Base-by-base conservation (phyloP, 23 tunicate genomes). In the Corella eumyota region DNA sequence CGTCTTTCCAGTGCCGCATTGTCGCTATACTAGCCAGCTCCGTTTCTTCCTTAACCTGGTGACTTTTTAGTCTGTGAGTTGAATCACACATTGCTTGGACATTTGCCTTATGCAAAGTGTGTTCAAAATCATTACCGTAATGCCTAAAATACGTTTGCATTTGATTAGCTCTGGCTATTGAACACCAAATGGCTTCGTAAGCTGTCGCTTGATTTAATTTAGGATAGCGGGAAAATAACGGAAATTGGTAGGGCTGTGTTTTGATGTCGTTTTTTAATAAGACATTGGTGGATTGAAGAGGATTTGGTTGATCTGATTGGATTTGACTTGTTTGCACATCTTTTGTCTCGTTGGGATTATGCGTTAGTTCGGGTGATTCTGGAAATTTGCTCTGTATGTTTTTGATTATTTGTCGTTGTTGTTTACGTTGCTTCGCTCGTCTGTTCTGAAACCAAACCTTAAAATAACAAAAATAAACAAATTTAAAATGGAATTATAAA, bases 361-460 rank as follows among this genome's bases (percentile, higher is more conserved):
- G 48, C 13, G 13, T 40, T 51, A 19, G 6, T 51, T 51, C 21
- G 26, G 11, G 6, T 27, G 57, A 25, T 7, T 11, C 23, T 19
- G 6, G 13, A 5, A 25, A 6, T 27, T 7, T 19, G 20, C 23
- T 51, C 57, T 5, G 57, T n/a, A 7, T n/a, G n/a, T n/a, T n/a
- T n/a, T n/a, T n/a, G n/a, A 51, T 51, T 27, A 7, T 9, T 36
- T 69, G 75, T 4, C 71, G 53, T 28, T 61, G 77, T 50, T 60
- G 69, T 51, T 78, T 78, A 15, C 86, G 63, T 30, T 24, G 70
- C 52, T 78, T 78, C 32, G 86, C 86, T 50, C 86, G 37, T 11
- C 86, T 63, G 61, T 78, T 78, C 70, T 78, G 86, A 62, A 78
- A 78, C 86, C 86, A 78, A 49, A 78, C 86, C 86, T 78, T 68